Percentiles rank a stretch among this genome's conserved stretches.
phyloP scores from a whole-genome alignment of 37 sponge, comb jelly and placozoan species.

The Trichoplax adhaerens region DNA sequence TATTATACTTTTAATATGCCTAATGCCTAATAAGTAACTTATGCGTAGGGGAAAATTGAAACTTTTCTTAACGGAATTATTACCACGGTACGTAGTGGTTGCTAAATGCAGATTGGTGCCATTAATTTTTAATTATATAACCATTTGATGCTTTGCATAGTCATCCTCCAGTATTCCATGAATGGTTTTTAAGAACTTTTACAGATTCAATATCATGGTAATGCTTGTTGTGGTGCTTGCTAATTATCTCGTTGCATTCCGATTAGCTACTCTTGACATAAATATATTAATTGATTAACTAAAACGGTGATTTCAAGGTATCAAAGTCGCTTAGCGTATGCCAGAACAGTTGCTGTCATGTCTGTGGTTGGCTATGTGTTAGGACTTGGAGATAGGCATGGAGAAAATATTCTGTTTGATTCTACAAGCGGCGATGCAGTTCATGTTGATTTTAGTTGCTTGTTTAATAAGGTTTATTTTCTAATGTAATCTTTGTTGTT shows the following conservation, averaged over 20 bases:
- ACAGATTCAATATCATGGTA: slow-evolving; percentile 88
- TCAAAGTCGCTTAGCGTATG: slow-evolving; percentile 43
- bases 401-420: slow-evolving; percentile 88
- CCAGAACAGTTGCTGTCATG: slow-evolving; percentile 78
- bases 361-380: slow-evolving; percentile 87
- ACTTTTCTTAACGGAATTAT: not conserved
- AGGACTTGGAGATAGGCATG: slow-evolving; percentile 85
- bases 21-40: slow-evolving; percentile 23
- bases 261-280: not conserved
- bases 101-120: not conserved
- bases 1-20: too few species aligned
- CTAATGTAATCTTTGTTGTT: not conserved
- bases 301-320: not conserved
- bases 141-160: slow-evolving; percentile 3
- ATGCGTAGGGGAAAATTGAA: slow-evolving; percentile 25
- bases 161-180: slow-evolving; percentile 66
- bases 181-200: slow-evolving; percentile 78
- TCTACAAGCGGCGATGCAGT: slow-evolving; percentile 73
- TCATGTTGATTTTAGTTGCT: slow-evolving; percentile 92
- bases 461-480: slow-evolving; percentile 42
- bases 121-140: not conserved
- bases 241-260: not conserved
- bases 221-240: not conserved
- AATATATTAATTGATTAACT: too few species aligned
- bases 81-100: too few species aligned